Evolutionary conservation across 2,113 vertebrate species (phyloP), one percentile per base, ranked within the genome.

Genomic region (Myotis yumanensis): DNA sequence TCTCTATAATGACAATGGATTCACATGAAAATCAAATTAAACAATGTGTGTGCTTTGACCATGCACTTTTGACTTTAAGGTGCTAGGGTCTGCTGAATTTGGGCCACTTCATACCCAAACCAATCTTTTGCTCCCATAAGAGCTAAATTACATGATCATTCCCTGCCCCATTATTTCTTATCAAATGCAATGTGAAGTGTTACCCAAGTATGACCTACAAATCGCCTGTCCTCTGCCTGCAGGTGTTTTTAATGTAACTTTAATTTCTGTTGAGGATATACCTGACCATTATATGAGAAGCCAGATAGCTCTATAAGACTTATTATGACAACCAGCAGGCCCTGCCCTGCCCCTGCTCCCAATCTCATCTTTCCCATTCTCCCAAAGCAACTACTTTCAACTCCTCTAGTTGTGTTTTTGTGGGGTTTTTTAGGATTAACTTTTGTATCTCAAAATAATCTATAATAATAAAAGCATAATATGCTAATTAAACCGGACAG

Each of bases 221-320:
- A 10, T 12, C 4, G 22, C n/a, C 59, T 73, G 12, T 18, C 43
- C 17, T 89, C 84, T 93, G 28, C 17, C 51, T 62, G 5, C 30
- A 43, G 23, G 30, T 37, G 20, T 89, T 40, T 89, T 52, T 15
- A 69, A 71, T 43, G 52, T 82, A 57, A 59, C 92, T 95, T 95
- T 52, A 46, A 81, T 96, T 89, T 94, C 66, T 85, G 40, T 90
- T 80, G 71, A 79, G n/a, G 59, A 57, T 86, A 16, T 11, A 35
- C 2, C 52, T 57, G 30, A 80, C 69, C 64, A 62, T 62, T 76
- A 37, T 51, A n/a, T 30, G 48, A 91, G 68, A 83, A 92, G 32
- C 17, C 62, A 86, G n/a, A 73, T 51, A n/a, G 23, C 32, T 54
- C 43, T 66, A 0, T 51, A 54, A 69, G 32, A 37, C 48, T 64